Evolutionary conservation across 2,888 invertebrate genomes (phyloP), one percentile per base, ranked within the genome.

Genomic region (Dinocampus coccinellae): DNA sequence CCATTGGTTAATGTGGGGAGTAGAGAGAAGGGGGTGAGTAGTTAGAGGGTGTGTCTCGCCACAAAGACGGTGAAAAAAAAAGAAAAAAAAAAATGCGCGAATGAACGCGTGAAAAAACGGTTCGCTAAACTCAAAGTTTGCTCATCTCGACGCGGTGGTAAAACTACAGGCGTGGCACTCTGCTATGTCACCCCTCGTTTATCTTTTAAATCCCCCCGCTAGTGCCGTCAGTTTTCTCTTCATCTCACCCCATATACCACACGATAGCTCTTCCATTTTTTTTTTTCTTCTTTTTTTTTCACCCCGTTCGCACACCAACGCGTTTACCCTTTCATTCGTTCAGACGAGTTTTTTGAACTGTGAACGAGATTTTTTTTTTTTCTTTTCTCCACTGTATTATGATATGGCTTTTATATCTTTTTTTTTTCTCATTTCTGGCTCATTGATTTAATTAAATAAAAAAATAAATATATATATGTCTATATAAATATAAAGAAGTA

Each of bases 81-180:
- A 57, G 57, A 58, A 62, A 53, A 55, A 62, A 29, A 62, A 26
- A 47, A 39, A 10, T 20, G 33, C n/a, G 34, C 26, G 34, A 47
- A 47, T 47, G 1, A 62, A 62, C 22, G 36, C n/a, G 62, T 39
- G 26, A 22, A 70, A 57, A 47, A 64, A 64, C 16, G 47, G 29
- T 64, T 64, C 68, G 66, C 75, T 76, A 33, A 70, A 55, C 76
- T 76, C 63, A 53, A 75, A 76, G 77, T 76, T 77, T 77, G 73
- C 70, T 64, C 70, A 76, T 77, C 75, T 76, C 67, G 69, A 68
- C 53, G 60, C 20, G 58, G 68, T 26, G 52, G 24, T 29, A 16
- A 53, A 62, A 69, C 69, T 64, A 64, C 39, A 53, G 34, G 39
- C 55, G 42, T 29, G 10, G 13, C 61, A 39, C 61, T 39, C 39